These are phyloP conservation scores for Mellilla xanthometata DNA, from an alignment of 2,888 invertebrate species.

Conservation along the genomic window DNA sequence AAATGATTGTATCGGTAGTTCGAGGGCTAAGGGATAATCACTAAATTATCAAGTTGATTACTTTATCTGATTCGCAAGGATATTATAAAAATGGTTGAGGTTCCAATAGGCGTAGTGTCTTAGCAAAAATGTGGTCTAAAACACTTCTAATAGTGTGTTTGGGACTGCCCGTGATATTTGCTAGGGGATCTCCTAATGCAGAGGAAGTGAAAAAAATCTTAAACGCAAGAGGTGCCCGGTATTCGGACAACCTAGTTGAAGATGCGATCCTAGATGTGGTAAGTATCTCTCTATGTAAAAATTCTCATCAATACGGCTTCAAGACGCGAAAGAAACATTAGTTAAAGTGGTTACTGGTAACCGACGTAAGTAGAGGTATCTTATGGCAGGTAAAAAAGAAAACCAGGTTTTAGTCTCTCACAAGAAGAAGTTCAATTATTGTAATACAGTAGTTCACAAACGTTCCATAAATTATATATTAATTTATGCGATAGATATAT, in stretches of 20 bases:
- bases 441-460: too few species aligned
- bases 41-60: conserved; percentile 27
- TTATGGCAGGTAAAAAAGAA: too few species aligned
- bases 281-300: conserved; percentile 34
- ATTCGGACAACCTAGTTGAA: conserved; percentile 58
- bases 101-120: conserved; percentile 1
- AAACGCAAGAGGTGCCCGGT: conserved; percentile 30
- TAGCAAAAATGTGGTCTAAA: conserved; percentile 32
- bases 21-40: conserved; percentile 6
- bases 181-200: conserved; percentile 43
- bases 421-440: too few species aligned
- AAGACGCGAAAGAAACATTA: too few species aligned
- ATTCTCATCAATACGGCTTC: too few species aligned
- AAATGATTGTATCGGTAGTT: too few species aligned
- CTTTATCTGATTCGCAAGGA: conserved; percentile 33
- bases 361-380: too few species aligned
- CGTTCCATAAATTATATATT: too few species aligned
- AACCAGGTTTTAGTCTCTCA: too few species aligned
- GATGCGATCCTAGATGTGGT: conserved; percentile 66
- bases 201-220: conserved; percentile 44
- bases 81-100: conserved; percentile 38
- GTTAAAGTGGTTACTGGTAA: too few species aligned
- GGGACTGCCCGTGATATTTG: conserved; percentile 33
- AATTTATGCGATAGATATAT: too few species aligned
- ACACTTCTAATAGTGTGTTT: conserved; percentile 25